Evolutionary conservation across 2,888 invertebrate genomes (phyloP), one percentile per base, ranked within the genome.

Genomic region (Cerastis rubricosa): DNA sequence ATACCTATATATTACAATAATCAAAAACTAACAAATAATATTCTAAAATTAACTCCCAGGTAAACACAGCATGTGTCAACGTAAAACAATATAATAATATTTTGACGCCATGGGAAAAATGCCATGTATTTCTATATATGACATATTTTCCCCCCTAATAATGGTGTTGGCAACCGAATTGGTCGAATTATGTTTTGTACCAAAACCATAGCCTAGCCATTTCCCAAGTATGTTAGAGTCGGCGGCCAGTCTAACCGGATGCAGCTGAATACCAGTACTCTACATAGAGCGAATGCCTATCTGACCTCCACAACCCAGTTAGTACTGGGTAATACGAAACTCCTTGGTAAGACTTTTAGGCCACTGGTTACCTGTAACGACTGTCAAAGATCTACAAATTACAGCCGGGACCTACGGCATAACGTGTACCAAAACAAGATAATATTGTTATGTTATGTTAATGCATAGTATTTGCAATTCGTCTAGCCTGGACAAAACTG

Each of bases 401-500:
- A 35, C 35, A 35, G 35, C 35, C 35, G 35, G 35, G 35, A 35
- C 35, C 35, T 35, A 35, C 1, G 35, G 35, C 35, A 2, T 35
- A 35, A 35, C 3, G 3, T 35, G 35, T 35, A 35, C 35, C 35
- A 35, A 35, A 35, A 35, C 35, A 35, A 35, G 35, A 35, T 35
- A 35, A 35, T 35, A 35, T 35, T 35, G 35, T 35, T 35, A 35
- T 35, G 35, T 35, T 35, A 35, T 35, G 35, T 35, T 35, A 80
- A 77, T 83, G 74, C 67, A 79, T 64, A 17, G 64, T 71, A 84
- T 90, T 92, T 87, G 57, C 19, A 78, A 88, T 85, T 74, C 89
- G 92, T 93, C 94, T 93, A 92, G 94, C 92, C 93, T 92, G 91
- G 93, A 93, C 93, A n/a, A 91, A 92, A 92, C 84, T 93, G 92